Evolutionary conservation across 2,888 invertebrate genomes (phyloP).

Genomic region (Ornithoptera alexandrae): DNA sequence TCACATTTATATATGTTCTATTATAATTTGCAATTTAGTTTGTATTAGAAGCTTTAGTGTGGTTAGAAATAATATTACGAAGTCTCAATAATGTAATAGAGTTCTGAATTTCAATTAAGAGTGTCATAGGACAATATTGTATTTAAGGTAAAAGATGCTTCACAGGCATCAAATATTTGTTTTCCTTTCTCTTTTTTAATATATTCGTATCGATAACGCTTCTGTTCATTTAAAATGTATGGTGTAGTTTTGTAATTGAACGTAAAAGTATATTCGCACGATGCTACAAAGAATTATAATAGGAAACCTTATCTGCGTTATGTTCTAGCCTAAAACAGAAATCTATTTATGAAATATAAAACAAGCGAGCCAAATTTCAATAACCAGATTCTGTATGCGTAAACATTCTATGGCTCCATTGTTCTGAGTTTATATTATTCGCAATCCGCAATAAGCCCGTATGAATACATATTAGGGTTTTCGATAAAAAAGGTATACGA

Average conservation of each 20-base stretch:
- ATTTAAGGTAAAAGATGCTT: too few relatives aligned
- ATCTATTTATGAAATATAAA: slow-evolving; percentile 21
- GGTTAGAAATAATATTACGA: too few relatives aligned
- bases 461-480: slow-evolving; percentile 30
- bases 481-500: slow-evolving; percentile 22
- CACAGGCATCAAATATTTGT: not conserved
- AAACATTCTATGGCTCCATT: slow-evolving; percentile 26
- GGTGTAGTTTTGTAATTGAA: not conserved
- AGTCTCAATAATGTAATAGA: too few relatives aligned
- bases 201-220: not conserved
- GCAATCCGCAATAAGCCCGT: slow-evolving; percentile 29
- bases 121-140: too few relatives aligned
- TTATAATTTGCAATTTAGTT: too few relatives aligned
- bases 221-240: not conserved
- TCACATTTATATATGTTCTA: too few relatives aligned
- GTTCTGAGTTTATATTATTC: slow-evolving; percentile 30
- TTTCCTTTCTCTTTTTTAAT: not conserved
- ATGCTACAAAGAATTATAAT: slow-evolving; percentile 1
- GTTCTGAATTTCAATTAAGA: too few relatives aligned
- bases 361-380: slow-evolving; percentile 25
- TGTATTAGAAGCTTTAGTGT: too few relatives aligned
- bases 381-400: slow-evolving; percentile 29
- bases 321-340: slow-evolving; percentile 6
- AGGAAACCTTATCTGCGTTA: slow-evolving; percentile 11
- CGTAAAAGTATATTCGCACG: not conserved